Evolutionary conservation across 1,140 invertebrate genomes (phyloP).

Genomic region (Solenopsis invicta): DNA sequence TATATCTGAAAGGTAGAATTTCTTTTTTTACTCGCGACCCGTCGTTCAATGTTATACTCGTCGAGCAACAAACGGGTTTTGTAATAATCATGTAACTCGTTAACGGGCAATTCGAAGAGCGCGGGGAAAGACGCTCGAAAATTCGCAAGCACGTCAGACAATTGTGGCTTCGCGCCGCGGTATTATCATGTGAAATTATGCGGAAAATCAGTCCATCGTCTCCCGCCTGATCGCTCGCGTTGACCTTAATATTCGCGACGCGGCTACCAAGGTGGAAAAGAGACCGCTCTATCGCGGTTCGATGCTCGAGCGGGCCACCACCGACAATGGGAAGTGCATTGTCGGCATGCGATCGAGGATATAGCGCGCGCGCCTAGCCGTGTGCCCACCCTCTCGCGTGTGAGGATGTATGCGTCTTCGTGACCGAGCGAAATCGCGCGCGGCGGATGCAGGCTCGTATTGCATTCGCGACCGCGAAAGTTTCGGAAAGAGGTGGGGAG

Average conservation of each 20-base stretch:
- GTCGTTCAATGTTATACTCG: constrained; percentile 27
- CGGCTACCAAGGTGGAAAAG: constrained; percentile 40
- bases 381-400: constrained; percentile 4
- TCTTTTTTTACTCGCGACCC: neutral
- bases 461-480: constrained; percentile 27
- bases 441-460: constrained; percentile 18
- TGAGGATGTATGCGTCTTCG: constrained; percentile 20
- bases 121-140: neutral
- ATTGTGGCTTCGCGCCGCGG: neutral
- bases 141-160: neutral
- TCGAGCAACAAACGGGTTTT: neutral
- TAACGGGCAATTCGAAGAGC: neutral
- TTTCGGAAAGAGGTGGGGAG: neutral
- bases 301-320: constrained; percentile 60
- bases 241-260: constrained; percentile 68
- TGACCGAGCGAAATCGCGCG: constrained; percentile 7
- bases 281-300: constrained; percentile 63
- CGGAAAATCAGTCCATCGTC: constrained; percentile 35
- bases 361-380: constrained; percentile 14
- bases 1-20: neutral
- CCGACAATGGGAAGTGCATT: constrained; percentile 58
- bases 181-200: constrained; percentile 49
- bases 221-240: constrained; percentile 32
- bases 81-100: constrained; percentile 24
- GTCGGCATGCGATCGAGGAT: constrained; percentile 32